These are phyloP conservation scores for Thalassarche chlororhynchos DNA, from an alignment of 2,113 vertebrate species.

Conservation along the genomic window DNA sequence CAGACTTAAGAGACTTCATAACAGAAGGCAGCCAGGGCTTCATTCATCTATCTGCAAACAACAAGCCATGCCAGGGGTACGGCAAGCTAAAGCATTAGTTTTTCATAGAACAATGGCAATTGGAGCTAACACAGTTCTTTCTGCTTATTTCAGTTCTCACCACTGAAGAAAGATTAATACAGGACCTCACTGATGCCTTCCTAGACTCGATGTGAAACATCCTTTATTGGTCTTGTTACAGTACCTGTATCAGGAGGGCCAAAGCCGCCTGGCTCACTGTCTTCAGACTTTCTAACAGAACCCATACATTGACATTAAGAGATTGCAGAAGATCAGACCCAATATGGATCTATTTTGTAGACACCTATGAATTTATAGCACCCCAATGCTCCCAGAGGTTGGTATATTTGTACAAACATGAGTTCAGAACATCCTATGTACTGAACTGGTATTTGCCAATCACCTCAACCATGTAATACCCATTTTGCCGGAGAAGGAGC, in stretches of 20 bases:
- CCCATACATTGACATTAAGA: background rate
- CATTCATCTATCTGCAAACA: background rate
- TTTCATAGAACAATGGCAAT: background rate
- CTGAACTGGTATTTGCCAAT: background rate
- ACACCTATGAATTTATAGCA: background rate
- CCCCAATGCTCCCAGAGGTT: background rate
- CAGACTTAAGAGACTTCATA: background rate
- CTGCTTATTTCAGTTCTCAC: background rate
- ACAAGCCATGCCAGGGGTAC: too few relatives aligned
- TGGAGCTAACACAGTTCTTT: background rate
- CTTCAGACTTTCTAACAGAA: background rate
- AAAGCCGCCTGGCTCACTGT: background rate
- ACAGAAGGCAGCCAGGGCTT: background rate
- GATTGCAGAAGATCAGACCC: background rate
- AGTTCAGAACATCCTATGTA: background rate
- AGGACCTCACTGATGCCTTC: background rate
- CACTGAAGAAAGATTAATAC: background rate
- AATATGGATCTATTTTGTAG: background rate
- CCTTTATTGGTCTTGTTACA: background rate
- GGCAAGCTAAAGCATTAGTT: background rate
- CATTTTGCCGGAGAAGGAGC: background rate
- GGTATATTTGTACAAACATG: too few relatives aligned
- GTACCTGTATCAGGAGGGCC: background rate
- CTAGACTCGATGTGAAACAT: background rate
- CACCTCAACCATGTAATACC: background rate